phyloP scores from a whole-genome alignment of 2,797 vertebrate species.

The Vipera latastei region DNA sequence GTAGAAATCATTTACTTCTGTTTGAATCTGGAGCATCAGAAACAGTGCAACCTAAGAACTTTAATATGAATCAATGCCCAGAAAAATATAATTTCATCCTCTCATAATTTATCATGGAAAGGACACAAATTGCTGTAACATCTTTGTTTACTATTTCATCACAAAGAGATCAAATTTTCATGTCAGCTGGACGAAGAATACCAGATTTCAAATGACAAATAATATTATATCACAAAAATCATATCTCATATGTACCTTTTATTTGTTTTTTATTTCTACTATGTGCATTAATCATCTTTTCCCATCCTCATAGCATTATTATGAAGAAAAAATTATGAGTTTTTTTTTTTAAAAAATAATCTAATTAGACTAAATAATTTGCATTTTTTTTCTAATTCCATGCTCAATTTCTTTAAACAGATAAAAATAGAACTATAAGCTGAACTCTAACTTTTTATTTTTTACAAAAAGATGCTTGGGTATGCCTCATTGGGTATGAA shows the following conservation, averaged over 20 bases:
- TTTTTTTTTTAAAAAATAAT: background rate
- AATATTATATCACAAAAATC: background rate
- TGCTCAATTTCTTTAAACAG: background rate
- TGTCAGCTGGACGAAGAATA: background rate
- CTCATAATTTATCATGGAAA: background rate
- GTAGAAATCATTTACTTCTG: background rate
- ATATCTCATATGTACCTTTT: background rate
- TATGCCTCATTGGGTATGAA: background rate
- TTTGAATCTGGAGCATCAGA: background rate
- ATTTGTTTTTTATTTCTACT: background rate
- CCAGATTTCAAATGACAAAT: background rate
- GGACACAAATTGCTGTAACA: background rate
- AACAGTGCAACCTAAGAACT: background rate
- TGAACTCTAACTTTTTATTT: background rate
- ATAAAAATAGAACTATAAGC: background rate
- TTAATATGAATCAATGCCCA: background rate
- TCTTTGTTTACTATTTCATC: background rate
- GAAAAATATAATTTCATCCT: background rate
- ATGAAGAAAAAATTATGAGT: background rate
- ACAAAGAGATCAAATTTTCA: background rate
- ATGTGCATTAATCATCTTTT: background rate
- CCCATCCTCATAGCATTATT: background rate
- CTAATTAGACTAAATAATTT: background rate
- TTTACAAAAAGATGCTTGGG: background rate
- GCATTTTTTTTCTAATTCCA: background rate